These are phyloP conservation scores for Eucidaris tribuloides DNA, from an alignment of 35 echinoderm and acorn worm genomes.

Conservation along the genomic window DNA sequence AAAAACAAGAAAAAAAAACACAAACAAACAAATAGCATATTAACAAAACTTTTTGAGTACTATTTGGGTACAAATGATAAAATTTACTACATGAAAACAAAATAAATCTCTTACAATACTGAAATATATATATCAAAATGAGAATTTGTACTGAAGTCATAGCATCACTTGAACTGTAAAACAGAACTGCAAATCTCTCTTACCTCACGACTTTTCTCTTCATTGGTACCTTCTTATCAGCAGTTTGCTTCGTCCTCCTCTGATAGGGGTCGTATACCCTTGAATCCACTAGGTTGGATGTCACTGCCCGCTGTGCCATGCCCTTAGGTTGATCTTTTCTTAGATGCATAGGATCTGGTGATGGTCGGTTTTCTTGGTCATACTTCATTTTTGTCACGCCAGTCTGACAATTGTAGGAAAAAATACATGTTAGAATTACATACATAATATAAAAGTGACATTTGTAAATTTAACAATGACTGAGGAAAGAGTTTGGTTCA, in stretches of 20 bases:
- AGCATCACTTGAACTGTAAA: neutral
- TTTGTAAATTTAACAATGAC: no score
- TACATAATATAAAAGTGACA: no score
- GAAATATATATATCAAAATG: no score
- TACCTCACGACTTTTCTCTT: constrained; percentile 73
- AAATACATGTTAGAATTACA: no score
- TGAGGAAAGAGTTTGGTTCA: no score
- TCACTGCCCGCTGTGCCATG: neutral
- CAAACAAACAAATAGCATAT: neutral
- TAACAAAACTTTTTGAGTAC: neutral
- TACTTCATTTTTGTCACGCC: neutral
- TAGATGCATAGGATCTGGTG: neutral
- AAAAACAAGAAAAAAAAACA: neutral
- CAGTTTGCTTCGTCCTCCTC: no score
- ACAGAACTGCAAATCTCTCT: neutral
- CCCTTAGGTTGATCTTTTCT: neutral
- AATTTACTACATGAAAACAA: neutral
- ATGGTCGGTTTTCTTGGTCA: constrained; percentile 8
- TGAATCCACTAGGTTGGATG: neutral
- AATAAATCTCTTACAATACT: no score
- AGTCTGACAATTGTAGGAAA: no score
- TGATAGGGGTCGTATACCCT: constrained; percentile 12
- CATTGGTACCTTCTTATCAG: constrained; percentile 32
- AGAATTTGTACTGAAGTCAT: neutral
- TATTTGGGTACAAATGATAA: neutral